These are phyloP conservation scores for Nannoperca australis DNA, from an alignment of 2,797 vertebrate species.

Conservation along the genomic window DNA sequence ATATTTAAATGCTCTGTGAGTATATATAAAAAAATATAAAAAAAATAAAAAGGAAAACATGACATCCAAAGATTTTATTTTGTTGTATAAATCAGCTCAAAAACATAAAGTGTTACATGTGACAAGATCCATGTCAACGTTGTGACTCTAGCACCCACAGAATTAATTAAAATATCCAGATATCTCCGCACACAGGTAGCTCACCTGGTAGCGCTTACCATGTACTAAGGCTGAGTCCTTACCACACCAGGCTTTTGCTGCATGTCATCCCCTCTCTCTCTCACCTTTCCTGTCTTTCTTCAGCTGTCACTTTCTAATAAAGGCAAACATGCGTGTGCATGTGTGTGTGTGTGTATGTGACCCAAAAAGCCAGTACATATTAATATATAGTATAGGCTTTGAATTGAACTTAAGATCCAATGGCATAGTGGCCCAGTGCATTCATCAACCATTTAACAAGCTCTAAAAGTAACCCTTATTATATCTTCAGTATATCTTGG, in stretches of 20 bases:
- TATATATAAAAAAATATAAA: conserved; percentile 19
- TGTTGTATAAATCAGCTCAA: not conserved
- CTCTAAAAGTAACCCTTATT: not conserved
- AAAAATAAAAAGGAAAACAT: not conserved
- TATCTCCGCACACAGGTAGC: not conserved
- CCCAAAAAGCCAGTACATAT: not conserved
- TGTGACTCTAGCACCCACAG: not conserved
- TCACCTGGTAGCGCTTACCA: too few relatives aligned
- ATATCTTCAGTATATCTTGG: not conserved
- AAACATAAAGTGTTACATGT: not conserved
- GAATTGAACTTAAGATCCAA: not conserved
- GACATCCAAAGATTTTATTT: not conserved
- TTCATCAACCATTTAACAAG: not conserved
- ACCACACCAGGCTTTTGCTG: too few relatives aligned
- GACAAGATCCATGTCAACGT: not conserved
- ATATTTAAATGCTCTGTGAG: conserved; percentile 15
- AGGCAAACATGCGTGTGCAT: too few relatives aligned
- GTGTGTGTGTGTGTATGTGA: too few relatives aligned
- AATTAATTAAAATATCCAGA: not conserved
- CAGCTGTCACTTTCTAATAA: too few relatives aligned
- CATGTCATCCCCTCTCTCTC: too few relatives aligned
- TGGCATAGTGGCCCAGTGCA: not conserved
- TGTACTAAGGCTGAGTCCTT: too few relatives aligned
- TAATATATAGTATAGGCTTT: not conserved
- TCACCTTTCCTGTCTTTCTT: too few relatives aligned